Evolutionary conservation across 92 coral and sea anemone species (phyloP), one percentile per base, ranked within the genome.

Genomic region (Heliopora coerulea): DNA sequence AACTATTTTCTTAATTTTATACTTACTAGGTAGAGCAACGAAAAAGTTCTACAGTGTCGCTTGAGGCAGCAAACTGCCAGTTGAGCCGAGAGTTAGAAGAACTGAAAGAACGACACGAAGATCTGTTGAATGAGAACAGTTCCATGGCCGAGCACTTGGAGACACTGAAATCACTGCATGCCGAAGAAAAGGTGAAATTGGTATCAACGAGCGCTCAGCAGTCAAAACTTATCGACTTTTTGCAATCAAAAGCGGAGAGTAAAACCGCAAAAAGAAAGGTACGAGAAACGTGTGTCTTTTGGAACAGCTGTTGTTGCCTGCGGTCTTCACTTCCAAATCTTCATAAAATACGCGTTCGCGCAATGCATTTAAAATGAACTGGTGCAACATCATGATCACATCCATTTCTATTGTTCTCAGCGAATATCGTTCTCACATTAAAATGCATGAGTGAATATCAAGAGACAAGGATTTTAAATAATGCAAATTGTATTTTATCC

Each of bases 141-240:
- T 85, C 89, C 6, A 62, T 95, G 78, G 79, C 99, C 0, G 97
- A 90, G 65, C 99, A 95, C 80, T 60, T 95, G 59, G 99, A 90
- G 59, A 72, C 87, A 46, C 80, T 95, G 91, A 96, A 95, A 73
- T 84, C 96, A 6, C 81, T 91, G n/a, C 91, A 95, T 73, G 96
- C 92, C 8, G 99, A 95, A 48, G 99, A 95, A 74, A 86, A 92
- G 35, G 86, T 95, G n/a, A 95, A 95, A 40, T 75, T 95, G 35
- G 96, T 88, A 81, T 91, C 99, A 9, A 95, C 99, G 9, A 91
- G 77, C 33, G 86, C 96, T 13, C 99, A 95, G 28, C 99, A 95
- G 79, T 81, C 96, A 8, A 95, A 95, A 54, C 91, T 95, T 49
- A 95, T 95, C 30, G 99, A 95, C 85, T 95, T 95, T 78, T 80